Evolutionary conservation across 2,113 vertebrate species (phyloP).

Genomic region (Elgaria multicarinata): DNA sequence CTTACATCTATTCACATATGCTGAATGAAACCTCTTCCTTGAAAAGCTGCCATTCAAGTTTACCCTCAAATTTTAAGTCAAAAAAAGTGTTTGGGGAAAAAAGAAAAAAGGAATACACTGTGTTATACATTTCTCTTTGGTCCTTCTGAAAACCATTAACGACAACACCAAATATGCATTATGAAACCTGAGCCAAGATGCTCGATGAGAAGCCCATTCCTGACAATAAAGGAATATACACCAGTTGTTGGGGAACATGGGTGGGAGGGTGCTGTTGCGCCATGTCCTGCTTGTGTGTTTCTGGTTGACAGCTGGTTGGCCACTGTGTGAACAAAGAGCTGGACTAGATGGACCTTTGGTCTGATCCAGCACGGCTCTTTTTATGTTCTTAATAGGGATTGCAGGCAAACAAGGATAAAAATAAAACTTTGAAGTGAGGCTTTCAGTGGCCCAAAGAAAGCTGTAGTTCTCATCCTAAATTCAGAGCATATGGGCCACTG

Average conservation of each 20-base stretch:
- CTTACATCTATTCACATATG: conserved; percentile 9
- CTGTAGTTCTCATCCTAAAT: neutral
- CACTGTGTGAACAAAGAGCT: no score
- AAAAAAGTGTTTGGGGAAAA: no score
- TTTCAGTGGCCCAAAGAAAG: neutral
- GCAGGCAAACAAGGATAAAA: neutral
- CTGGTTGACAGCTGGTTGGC: no score
- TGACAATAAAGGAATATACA: neutral
- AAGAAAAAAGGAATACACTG: neutral
- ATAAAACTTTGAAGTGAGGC: neutral
- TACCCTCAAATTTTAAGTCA: neutral
- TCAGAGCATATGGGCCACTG: neutral
- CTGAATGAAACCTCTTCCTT: neutral
- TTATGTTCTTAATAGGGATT: no score
- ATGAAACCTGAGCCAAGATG: neutral
- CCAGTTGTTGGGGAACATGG: no score
- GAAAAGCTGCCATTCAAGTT: conserved; percentile 4
- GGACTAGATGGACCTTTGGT: no score
- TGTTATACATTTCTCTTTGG: neutral
- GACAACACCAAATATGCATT: neutral
- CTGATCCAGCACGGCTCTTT: no score
- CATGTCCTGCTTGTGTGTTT: no score
- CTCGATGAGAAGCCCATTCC: neutral
- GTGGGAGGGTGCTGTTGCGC: no score
- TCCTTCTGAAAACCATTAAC: accelerated